Conservation (phyloP, 2,888 invertebrate genomes). For the Volucella inanis region DNA sequence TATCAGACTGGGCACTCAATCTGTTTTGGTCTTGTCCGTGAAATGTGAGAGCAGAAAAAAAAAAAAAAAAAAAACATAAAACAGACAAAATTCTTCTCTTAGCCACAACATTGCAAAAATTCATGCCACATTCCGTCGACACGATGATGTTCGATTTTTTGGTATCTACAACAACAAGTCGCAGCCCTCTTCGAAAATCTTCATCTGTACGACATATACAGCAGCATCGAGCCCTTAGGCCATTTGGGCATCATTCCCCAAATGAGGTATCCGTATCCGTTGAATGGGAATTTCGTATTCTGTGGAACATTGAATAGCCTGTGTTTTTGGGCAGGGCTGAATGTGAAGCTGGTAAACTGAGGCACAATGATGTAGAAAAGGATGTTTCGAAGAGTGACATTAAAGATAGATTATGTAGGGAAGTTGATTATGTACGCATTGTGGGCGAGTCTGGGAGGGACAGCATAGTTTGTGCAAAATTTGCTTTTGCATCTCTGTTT, state of each 20-base stretch:
- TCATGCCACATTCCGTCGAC: constrained; percentile 43
- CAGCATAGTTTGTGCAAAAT: constrained; percentile 38
- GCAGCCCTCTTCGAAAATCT: not conserved
- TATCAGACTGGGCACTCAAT: no score
- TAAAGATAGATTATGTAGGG: constrained; percentile 12
- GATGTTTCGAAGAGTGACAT: constrained; percentile 48
- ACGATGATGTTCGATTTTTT: constrained; percentile 25
- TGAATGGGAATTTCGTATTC: constrained; percentile 67
- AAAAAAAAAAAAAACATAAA: constrained; percentile 9
- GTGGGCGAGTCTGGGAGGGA: constrained; percentile 4
- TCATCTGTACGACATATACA: not conserved
- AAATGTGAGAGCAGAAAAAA: no score
- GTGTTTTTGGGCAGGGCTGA: constrained; percentile 46
- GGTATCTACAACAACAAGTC: constrained; percentile 25
- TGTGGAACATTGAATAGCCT: constrained; percentile 64
- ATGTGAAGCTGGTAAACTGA: constrained; percentile 33
- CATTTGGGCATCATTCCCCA: constrained; percentile 31
- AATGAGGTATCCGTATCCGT: constrained; percentile 28
- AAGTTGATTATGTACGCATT: constrained; percentile 30
- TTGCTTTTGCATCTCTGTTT: constrained; percentile 5
- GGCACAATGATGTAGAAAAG: constrained; percentile 55
- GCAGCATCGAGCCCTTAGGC: constrained; percentile 33
- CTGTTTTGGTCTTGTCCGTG: no score
- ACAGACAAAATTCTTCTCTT: constrained; percentile 31
- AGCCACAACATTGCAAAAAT: constrained; percentile 53